Evolutionary conservation across 1,140 invertebrate species (phyloP).

Genomic region (Zophobas atratus): DNA sequence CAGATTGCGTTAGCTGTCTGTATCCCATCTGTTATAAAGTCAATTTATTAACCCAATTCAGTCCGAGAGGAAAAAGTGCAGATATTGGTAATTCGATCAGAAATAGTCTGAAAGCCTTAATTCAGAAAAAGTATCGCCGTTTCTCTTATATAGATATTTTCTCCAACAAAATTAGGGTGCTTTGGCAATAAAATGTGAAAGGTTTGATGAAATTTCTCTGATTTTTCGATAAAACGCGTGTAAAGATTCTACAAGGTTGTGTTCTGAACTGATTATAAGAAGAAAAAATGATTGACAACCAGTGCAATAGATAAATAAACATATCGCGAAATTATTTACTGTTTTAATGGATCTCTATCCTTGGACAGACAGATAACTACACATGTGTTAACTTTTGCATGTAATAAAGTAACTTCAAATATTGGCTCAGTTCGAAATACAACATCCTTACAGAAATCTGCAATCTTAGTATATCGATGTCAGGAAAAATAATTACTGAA

Average conservation of each 20-base stretch:
- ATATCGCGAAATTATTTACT: conserved; percentile 6
- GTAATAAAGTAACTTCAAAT: conserved; percentile 19
- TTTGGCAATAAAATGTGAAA: too few relatives aligned
- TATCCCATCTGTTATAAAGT: conserved; percentile 18
- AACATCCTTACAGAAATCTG: conserved; percentile 1
- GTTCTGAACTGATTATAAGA: too few relatives aligned
- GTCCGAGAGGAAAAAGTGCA: neutral
- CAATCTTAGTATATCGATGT: neutral
- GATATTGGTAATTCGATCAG: conserved; percentile 2
- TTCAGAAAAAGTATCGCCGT: neutral
- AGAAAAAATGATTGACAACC: too few relatives aligned
- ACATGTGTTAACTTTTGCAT: neutral
- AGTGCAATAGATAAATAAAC: neutral
- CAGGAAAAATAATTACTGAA: neutral
- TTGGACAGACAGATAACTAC: conserved; percentile 16
- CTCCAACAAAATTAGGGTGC: too few relatives aligned
- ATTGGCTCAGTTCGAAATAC: conserved; percentile 6
- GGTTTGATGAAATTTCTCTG: too few relatives aligned
- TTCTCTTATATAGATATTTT: neutral
- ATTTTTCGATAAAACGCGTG: too few relatives aligned
- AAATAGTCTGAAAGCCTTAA: conserved; percentile 9
- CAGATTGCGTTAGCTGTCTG: neutral
- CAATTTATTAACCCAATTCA: conserved; percentile 10
- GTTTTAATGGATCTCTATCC: conserved; percentile 12
- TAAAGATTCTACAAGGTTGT: too few relatives aligned